These are phyloP conservation scores for Tetramorium bicarinatum DNA, from an alignment of 2,888 invertebrate species.

Conservation along the genomic window DNA sequence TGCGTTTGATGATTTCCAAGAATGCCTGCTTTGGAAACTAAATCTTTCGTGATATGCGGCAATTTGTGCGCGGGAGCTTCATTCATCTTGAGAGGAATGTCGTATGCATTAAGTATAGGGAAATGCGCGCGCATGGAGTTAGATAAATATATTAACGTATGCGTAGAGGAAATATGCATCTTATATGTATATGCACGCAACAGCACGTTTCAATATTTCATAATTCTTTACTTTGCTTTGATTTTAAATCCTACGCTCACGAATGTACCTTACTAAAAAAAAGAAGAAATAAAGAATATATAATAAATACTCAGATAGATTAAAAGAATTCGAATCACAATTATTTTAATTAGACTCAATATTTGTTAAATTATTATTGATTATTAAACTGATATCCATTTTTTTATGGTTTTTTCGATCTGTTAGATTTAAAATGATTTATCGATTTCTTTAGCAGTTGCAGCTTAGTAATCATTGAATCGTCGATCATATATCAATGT, in stretches of 20 bases:
- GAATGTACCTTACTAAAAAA: not conserved
- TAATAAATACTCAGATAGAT: not conserved
- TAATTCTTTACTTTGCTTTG: not conserved
- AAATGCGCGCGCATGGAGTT: not conserved
- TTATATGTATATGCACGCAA: slow-evolving; percentile 11
- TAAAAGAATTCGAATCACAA: not conserved
- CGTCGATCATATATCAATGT: slow-evolving; percentile 58
- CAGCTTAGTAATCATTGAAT: slow-evolving; percentile 62
- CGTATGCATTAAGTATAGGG: not conserved
- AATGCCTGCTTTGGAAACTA: slow-evolving; percentile 1
- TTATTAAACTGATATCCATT: not conserved
- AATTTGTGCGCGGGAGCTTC: slow-evolving; percentile 14
- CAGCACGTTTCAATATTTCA: slow-evolving; percentile 6
- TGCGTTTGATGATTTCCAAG: not conserved
- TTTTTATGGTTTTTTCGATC: not conserved
- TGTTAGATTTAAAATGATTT: slow-evolving; percentile 6
- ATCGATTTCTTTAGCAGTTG: slow-evolving; percentile 46
- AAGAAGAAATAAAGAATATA: too few species aligned
- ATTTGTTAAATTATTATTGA: not conserved
- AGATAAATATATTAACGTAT: slow-evolving; percentile 32
- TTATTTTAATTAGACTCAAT: not conserved
- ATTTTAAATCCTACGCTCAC: not conserved
- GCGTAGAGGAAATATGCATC: not conserved
- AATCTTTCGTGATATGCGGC: slow-evolving; percentile 35
- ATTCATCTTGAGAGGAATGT: slow-evolving; percentile 19